Evolutionary conservation across 2,888 invertebrate species (phyloP), one percentile per base, ranked within the genome.

Genomic region (Alloplasta piceator): DNA sequence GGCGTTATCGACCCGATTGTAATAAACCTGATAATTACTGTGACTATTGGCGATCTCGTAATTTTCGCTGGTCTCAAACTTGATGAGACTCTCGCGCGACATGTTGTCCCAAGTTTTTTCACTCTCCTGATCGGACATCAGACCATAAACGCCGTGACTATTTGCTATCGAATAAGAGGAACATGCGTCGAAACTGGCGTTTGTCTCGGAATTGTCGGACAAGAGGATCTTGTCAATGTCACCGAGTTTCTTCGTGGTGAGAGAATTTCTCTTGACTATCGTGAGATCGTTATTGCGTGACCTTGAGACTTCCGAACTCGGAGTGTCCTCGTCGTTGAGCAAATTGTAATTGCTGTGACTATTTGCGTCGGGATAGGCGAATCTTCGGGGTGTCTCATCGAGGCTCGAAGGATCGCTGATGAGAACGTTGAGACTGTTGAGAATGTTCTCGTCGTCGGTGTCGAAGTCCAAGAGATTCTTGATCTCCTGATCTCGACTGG

Each of bases 11-110:
- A 43, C 70, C 0, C 79, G 82, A 55, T 90, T 87, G 61, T 88
- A 87, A 66, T 87, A 87, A 5, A 88, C 84, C 43, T 87, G 85
- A 41, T 90, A 89, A 43, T 90, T 89, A 36, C 88, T 89, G 55
- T 90, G 90, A 66, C 89, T 90, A 52, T 90, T 89, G 0, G 90
- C 89, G 4, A 90, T 84, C 52, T 90, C 89, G 78, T 90, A 89
- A 75, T 86, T 87, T 5, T 78, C 52, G 7, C 80, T 58, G 0
- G 82, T 78, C n/a, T 82, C 83, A 9, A 78, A n/a, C 6, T 83
- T 73, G 26, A 82, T 79, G n/a, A 82, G 72, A 4, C 73, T 64
- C 60, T 85, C 83, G 6, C 77, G 61, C 2, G 82, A 82, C 1
- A 68, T n/a, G 52, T 78, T 71, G 4, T 82, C 81, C 41, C 74